Percentiles rank a stretch among this genome's conserved stretches.
phyloP scores from a whole-genome alignment of 2,113 vertebrate species.

The Hippocampus guttulatus region DNA sequence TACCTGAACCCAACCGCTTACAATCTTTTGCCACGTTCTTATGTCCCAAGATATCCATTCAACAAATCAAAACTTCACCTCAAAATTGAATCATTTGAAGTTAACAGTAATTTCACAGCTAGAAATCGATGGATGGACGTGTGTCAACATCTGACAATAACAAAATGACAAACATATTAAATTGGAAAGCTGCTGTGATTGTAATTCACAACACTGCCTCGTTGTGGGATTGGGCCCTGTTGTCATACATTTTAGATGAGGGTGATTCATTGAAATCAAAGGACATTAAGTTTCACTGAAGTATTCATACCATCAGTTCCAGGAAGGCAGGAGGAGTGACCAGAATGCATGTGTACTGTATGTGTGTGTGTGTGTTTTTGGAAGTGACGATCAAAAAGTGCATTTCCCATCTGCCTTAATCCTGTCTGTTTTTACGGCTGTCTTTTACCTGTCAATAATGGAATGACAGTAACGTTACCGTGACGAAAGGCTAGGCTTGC shows the following conservation, averaged over 20 bases:
- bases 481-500: constrained; percentile 96
- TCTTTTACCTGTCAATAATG: neutral
- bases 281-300: constrained; percentile 13
- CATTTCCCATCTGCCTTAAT: too few relatives aligned
- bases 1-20: neutral
- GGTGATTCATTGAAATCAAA: constrained; percentile 15
- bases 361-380: too few relatives aligned
- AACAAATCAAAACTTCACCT: too few relatives aligned
- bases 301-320: constrained; percentile 28
- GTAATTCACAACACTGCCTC: neutral
- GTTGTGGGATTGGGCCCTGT: neutral
- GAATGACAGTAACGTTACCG: constrained; percentile 67
- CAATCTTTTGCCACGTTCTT: neutral
- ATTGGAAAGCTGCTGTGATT: neutral
- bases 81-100: too few relatives aligned
- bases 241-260: constrained; percentile 14
- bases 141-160: neutral
- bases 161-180: neutral
- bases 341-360: neutral
- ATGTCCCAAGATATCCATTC: neutral
- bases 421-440: neutral
- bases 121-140: too few relatives aligned
- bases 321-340: constrained; percentile 21
- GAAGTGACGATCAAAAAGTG: too few relatives aligned
- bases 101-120: too few relatives aligned